Evolutionary conservation across 2,888 invertebrate species (phyloP).

Genomic region (Epiblema foenella): DNA sequence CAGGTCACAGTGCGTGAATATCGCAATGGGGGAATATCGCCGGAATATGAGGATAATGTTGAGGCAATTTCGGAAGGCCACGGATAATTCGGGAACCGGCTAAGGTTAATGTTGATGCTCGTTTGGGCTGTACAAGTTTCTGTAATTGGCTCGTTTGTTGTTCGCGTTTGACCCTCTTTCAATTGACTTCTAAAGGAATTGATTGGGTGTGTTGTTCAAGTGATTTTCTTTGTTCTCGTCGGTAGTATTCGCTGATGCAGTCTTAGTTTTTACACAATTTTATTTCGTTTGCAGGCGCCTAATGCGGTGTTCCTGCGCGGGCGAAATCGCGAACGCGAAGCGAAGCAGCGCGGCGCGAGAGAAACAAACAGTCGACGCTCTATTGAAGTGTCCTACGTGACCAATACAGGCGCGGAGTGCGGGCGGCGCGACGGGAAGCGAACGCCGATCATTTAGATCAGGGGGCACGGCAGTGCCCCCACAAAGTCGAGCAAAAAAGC

Average conservation of each 20-base stretch:
- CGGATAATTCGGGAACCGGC: conserved; percentile 6
- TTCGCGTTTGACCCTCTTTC: conserved; percentile 19
- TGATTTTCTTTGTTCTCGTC: not conserved
- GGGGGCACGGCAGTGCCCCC: too few species aligned
- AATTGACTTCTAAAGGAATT: conserved; percentile 17
- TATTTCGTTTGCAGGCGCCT: not conserved
- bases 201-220: conserved; percentile 9
- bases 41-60: conserved; percentile 19
- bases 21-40: conserved; percentile 10
- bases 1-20: conserved; percentile 4
- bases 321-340: too few species aligned
- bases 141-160: conserved; percentile 22
- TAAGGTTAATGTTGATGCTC: conserved; percentile 11
- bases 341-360: too few species aligned
- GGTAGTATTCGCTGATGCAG: not conserved
- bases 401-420: too few species aligned
- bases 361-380: too few species aligned
- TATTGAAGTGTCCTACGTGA: too few species aligned
- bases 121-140: conserved; percentile 14
- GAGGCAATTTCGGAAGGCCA: conserved; percentile 3
- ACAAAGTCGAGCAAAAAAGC: too few species aligned
- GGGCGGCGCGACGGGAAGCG: too few species aligned
- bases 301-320: too few species aligned
- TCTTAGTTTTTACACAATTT: not conserved
- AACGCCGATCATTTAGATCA: too few species aligned